Evolutionary conservation across 2,797 vertebrate species (phyloP), one percentile per base, ranked within the genome.

Genomic region (Anomalospiza imberbis): DNA sequence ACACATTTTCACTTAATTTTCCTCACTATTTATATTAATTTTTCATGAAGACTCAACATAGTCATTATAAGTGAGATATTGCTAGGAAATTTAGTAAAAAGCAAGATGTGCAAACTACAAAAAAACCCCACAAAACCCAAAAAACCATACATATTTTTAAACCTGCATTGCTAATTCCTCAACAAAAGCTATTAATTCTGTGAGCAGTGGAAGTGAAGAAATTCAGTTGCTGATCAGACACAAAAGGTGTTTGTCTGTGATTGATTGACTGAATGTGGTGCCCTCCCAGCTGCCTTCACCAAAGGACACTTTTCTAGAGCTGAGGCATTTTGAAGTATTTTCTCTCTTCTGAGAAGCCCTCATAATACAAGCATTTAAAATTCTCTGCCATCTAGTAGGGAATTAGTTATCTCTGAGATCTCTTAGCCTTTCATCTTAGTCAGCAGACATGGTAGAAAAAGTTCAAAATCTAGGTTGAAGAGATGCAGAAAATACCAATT

Each of bases 1-100:
- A 80, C 74, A 93, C 38, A 83, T 82, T 91, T 91, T 78, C 61
- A 93, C 28, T 81, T 94, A 75, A 47, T 68, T 96, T 93, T 79
- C 65, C 65, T 76, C 38, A 68, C 42, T 36, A 84, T 38, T 94
- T 74, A 57, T 55, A 89, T 85, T 89, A 65, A n/a, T 70, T 91
- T 74, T 73, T 68, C 34, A 94, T 34, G 51, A 92, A 90, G 76
- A 86, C 18, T 82, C 81, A 91, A 85, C 16, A 31, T 40, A 79
- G 32, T 7, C 5, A 62, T 60, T 72, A 83, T 6, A 45, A 94
- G 70, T 80, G 54, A 91, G 6, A 47, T 53, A 45, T 14, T 67
- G 17, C 17, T 47, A 38, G 40, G 47, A 66, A 84, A 42, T 8
- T 17, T 24, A 36, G 47, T 36, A 73, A 51, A 84, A 79, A 61